Evolutionary conservation across 2,113 vertebrate genomes (phyloP).

Genomic region (Eublepharis macularius): DNA sequence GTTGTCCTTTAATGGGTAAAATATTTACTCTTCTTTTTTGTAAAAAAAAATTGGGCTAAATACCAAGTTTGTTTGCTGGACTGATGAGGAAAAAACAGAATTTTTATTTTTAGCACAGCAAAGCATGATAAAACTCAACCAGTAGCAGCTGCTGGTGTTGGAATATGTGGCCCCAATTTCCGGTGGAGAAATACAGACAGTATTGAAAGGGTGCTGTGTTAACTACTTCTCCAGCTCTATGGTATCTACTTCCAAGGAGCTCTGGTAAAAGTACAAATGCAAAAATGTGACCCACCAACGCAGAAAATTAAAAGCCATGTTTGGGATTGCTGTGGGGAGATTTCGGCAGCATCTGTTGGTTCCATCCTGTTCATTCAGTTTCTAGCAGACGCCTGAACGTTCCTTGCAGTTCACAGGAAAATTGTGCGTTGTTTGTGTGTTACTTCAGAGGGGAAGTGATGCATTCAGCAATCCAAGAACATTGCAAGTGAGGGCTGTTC

Average conservation of each 20-base stretch:
- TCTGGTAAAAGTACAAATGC: no score
- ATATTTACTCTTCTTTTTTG: not conserved
- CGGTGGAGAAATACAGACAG: slow-evolving; percentile 3
- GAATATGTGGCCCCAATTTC: not conserved
- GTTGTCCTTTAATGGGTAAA: not conserved
- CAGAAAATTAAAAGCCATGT: not conserved
- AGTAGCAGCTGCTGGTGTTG: not conserved
- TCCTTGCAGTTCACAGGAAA: not conserved
- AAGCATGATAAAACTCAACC: not conserved
- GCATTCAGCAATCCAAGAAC: not conserved
- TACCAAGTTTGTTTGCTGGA: not conserved
- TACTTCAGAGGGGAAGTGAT: not conserved
- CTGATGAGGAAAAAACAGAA: not conserved
- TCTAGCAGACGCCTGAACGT: not conserved
- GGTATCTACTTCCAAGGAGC: no score
- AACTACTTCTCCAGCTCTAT: no score
- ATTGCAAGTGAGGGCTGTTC: not conserved
- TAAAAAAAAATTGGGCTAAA: not conserved
- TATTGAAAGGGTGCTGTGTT: not conserved
- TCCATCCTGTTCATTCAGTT: not conserved
- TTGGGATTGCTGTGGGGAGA: not conserved
- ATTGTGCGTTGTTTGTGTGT: not conserved
- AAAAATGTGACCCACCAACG: no score
- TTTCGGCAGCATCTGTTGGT: not conserved
- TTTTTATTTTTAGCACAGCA: not conserved